Evolutionary conservation across 2,888 invertebrate genomes (phyloP), one percentile per base, ranked within the genome.

Genomic region (Boloria euphrosyne): DNA sequence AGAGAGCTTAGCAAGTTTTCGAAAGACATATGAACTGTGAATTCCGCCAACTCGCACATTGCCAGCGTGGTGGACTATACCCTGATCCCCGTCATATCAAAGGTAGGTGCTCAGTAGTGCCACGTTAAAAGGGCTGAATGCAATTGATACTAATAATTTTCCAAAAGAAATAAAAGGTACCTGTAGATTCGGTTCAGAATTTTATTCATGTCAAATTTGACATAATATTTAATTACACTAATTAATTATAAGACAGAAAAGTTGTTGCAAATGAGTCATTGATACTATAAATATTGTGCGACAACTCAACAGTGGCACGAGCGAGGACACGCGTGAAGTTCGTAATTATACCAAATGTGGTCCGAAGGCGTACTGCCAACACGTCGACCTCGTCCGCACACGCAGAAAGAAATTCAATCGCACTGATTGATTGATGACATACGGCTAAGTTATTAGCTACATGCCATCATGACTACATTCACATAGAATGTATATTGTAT

Each of bases 281-380:
- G 64, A 17, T 54, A n/a, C 69, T 63, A 68, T 71, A 71, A 69
- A 72, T 65, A 68, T 62, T 54, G 70, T 75, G 75, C 68, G 74
- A 70, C 64, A 74, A 73, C 66, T 74, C 75, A 67, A 55, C 69
- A 64, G 74, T 74, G 85, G 85, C 84, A 76, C 75, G 76, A 86
- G 89, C 90, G 83, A 89, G 89, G 91, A 81, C 89, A 85, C 75
- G 79, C 78, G 80, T 84, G 84, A 86, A 86, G 84, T 88, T 87
- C 84, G 83, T 86, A 87, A 89, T 91, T 88, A 91, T 89, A 90
- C 90, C 91, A 90, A 91, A 90, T 90, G 87, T 78, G 90, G 78
- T 72, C 78, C 78, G 90, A 91, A 92, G 91, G 91, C 78, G 81
- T 89, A 31, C 31, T 65, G 76, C 82, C 84, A 80, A 87, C 87